A percentile compares a stretch with the other conserved stretches of the same genome.
phyloP scores from a whole-genome alignment of 1,140 invertebrate species.

The Semibalanus balanoides region DNA sequence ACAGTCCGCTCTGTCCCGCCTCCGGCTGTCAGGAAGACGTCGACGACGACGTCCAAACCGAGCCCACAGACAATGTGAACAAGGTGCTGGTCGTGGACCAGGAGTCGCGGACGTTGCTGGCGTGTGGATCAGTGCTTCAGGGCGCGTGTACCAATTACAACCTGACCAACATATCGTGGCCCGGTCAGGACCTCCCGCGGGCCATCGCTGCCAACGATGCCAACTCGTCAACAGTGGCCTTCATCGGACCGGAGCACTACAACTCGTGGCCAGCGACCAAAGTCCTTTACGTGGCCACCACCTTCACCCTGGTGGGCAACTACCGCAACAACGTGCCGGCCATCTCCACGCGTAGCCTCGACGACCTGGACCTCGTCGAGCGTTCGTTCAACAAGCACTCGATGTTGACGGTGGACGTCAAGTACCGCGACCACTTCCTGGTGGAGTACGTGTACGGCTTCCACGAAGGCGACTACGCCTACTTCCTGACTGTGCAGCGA shows the following conservation, averaged over 20 bases:
- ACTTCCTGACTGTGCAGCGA: slow-evolving; percentile 89
- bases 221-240: slow-evolving; percentile 78
- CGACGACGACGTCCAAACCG: slow-evolving; percentile 26
- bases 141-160: slow-evolving; percentile 76
- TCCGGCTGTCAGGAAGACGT: slow-evolving; percentile 45
- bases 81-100: slow-evolving; percentile 81
- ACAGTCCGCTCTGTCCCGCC: slow-evolving; percentile 64
- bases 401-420: slow-evolving; percentile 76
- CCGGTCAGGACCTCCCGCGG: slow-evolving; percentile 48
- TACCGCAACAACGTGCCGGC: slow-evolving; percentile 88
- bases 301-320: slow-evolving; percentile 80
- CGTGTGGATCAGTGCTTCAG: slow-evolving; percentile 73
- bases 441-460: slow-evolving; percentile 93
- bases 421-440: slow-evolving; percentile 84
- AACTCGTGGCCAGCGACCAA: slow-evolving; percentile 46
- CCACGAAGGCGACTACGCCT: slow-evolving; percentile 82
- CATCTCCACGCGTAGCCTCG: slow-evolving; percentile 68
- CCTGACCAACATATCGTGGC: slow-evolving; percentile 59
- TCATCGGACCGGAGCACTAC: slow-evolving; percentile 81
- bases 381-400: slow-evolving; percentile 74
- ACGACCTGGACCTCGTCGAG: slow-evolving; percentile 61
- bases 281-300: slow-evolving; percentile 91
- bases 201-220: slow-evolving; percentile 45
- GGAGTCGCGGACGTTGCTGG: slow-evolving; percentile 59
- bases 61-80: slow-evolving; percentile 68